These are phyloP conservation scores for Thomomys bottae DNA, from an alignment of 2,113 vertebrate genomes.

Conservation along the genomic window DNA sequence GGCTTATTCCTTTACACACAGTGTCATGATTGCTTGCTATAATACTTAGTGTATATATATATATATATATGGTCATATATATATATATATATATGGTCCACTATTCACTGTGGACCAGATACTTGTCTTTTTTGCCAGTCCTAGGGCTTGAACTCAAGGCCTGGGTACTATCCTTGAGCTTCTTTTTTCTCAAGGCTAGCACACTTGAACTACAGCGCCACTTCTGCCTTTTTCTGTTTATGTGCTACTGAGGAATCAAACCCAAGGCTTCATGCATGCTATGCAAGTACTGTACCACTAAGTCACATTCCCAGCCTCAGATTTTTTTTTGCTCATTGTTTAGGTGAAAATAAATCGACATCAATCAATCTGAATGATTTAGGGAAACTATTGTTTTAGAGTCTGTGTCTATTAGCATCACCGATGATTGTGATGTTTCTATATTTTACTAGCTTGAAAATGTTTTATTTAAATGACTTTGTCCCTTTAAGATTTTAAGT, in stretches of 20 bases:
- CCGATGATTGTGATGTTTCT: not conserved
- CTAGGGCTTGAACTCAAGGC: too few species aligned
- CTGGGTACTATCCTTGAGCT: too few species aligned
- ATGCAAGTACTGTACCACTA: too few species aligned
- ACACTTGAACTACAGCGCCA: too few species aligned
- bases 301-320: too few species aligned
- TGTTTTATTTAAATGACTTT: not conserved
- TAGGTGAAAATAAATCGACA: not conserved
- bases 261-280: too few species aligned
- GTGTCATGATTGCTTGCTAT: not conserved
- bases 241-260: too few species aligned
- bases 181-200: too few species aligned
- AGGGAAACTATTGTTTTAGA: not conserved
- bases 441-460: not conserved
- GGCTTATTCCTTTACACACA: not conserved
- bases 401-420: not conserved
- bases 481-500: conserved; percentile 41
- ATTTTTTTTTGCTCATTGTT: conserved; percentile 31
- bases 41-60: not conserved
- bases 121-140: too few species aligned
- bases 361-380: not conserved
- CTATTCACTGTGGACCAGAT: not conserved
- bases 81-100: too few species aligned
- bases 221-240: too few species aligned
- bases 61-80: too few species aligned